Percentiles rank a stretch among this genome's conserved stretches.
These are phyloP conservation scores for Montipora capitata DNA, from an alignment of 92 coral and sea anemone genomes.

Conservation along the genomic window DNA sequence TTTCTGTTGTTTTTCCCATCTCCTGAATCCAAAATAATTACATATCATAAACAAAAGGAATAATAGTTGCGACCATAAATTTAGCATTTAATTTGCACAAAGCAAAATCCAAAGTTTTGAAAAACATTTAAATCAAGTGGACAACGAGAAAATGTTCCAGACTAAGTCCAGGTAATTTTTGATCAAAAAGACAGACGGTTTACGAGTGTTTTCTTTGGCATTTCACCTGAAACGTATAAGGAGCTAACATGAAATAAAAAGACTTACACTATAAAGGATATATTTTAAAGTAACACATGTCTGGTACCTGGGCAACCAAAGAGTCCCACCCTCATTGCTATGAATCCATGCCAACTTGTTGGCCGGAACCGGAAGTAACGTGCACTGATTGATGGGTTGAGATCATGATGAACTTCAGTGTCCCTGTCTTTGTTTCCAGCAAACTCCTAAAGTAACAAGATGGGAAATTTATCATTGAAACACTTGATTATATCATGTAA, in stretches of 20 bases:
- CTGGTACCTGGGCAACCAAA: conserved; percentile 8
- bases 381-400: background rate
- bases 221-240: background rate
- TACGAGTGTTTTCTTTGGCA: background rate
- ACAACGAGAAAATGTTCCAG: background rate
- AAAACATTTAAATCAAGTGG: background rate
- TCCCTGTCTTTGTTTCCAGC: conserved; percentile 1
- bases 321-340: conserved; percentile 8
- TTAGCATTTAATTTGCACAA: background rate
- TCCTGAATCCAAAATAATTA: background rate
- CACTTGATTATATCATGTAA: background rate
- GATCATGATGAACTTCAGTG: background rate
- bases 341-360: background rate
- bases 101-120: background rate
- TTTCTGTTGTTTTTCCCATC: background rate
- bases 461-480: background rate
- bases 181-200: background rate
- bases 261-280: background rate
- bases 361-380: conserved; percentile 9
- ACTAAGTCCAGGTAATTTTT: background rate
- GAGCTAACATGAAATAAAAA: background rate
- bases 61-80: background rate
- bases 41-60: background rate
- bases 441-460: background rate
- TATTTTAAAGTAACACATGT: too few relatives aligned